Base-by-base conservation (phyloP, 1,140 invertebrate species). In the Notospermus geniculatus region DNA sequence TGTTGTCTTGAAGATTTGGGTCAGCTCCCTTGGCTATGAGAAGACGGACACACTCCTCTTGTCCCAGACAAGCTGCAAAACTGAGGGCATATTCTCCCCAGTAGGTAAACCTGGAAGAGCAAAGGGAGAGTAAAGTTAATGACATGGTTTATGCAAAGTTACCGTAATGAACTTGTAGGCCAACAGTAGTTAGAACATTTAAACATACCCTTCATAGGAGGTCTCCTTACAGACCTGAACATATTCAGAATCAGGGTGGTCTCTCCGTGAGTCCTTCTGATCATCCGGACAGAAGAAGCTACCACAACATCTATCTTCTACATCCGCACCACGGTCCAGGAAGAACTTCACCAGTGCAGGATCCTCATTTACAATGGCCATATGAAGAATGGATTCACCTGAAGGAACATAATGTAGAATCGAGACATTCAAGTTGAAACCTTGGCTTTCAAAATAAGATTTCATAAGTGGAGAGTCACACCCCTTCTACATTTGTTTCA, bases 341-440 rank as follows among this genome's bases (percentile, higher is more conserved):
- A 98, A 83, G 79, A 91, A 97, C 80, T 97, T 97, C 0, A 97
- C 94, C 92, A 98, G 95, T 0, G 91, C 88, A 0, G 95, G 93
- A 79, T 99, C 96, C 77, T 98, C 96, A 79, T 98, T 98, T 0
- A 97, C 95, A 69, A 98, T 97, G 0, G 95, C 93, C 77, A 98
- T 95, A 71, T 99, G 96, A 0, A 99, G 83, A 0, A 72, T 69
- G 58, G 71, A 75, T 60, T 82, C 80, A 22, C 80, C 80, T 82
- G 55, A n/a, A n/a, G n/a, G 46, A 27, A 58, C 11, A 57, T 50
- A 22, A 57, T 57, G 23, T 25, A 9, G 2, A 2, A 23, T 2
- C 25, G 5, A 43, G 7, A 41, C 19, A 2, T 36, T 4, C 5
- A 60, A 54, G 4, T 29, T 4, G 5, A 7, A 28, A 19, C 2